Evolutionary conservation across 2,113 vertebrate genomes (phyloP).

Genomic region (Dicerorhinus sumatrensis): DNA sequence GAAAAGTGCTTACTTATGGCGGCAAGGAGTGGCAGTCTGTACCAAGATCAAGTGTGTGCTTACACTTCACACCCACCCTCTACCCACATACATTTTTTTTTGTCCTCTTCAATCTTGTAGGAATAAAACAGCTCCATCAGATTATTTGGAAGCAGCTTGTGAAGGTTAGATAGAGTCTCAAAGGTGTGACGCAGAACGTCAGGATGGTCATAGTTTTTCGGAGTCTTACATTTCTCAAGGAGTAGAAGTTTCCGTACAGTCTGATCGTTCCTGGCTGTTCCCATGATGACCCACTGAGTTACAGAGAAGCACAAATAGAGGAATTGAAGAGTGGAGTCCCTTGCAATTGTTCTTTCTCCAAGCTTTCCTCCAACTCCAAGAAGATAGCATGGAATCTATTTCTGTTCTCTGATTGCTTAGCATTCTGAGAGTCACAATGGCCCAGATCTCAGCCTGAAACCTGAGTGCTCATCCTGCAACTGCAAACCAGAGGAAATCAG

Average conservation of each 20-base stretch:
- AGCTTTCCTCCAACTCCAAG: neutral
- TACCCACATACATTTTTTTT: conserved; percentile 15
- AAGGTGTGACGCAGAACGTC: conserved; percentile 61
- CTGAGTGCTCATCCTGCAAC: neutral
- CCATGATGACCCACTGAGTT: neutral
- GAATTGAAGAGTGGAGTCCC: neutral
- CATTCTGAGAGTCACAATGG: conserved; percentile 77
- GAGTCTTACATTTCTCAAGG: neutral
- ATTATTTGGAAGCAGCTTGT: conserved; percentile 71
- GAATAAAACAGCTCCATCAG: conserved; percentile 60
- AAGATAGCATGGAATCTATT: neutral
- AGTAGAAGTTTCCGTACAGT: neutral
- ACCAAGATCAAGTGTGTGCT: neutral
- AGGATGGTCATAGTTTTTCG: neutral
- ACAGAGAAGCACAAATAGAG: neutral
- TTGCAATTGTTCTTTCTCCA: neutral
- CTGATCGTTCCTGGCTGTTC: neutral
- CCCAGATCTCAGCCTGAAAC: neutral
- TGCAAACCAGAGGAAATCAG: neutral
- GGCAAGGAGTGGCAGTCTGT: neutral
- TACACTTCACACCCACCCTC: neutral
- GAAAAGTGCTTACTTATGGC: neutral
- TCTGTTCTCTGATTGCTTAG: neutral
- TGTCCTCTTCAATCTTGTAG: conserved; percentile 62
- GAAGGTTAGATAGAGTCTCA: conserved; percentile 67